Base-by-base conservation (phyloP, 2,888 invertebrate genomes). In the Eubasilissa splendida region DNA sequence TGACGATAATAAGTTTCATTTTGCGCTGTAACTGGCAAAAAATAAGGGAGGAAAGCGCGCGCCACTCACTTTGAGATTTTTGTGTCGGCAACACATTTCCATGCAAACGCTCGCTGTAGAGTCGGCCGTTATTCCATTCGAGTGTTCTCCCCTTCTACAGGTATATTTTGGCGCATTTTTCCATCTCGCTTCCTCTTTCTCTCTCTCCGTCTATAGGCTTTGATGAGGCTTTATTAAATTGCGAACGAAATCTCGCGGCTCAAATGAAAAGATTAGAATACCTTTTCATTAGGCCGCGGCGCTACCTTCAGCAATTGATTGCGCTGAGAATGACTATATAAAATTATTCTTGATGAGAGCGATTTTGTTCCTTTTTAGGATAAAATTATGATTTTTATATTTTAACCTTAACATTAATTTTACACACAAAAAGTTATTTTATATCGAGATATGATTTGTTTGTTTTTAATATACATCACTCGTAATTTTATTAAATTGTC, bases 1-100 rank as follows among this genome's bases (percentile, higher is more conserved):
- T 71, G 78, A 63, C 63, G 73, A 78, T 78, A 71, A 78, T 78
- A 78, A 78, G 71, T 78, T 78, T 78, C 78, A 73, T 71, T 78
- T 53, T 60, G 53, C 54, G 59, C 68, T 52, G 77, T 77, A 59
- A 70, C 68, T 70, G 68, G 59, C 58, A 68, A 59, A 77, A 77
- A 77, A 54, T 68, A 56, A 68, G 52, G 56, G 56, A 42, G 54
- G 56, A 56, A 54, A 76, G 54, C 33, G 50, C n/a, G 53, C 53
- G 22, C 54, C 31, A 71, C 71, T 71, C 54, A 56, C 71, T 54
- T 71, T 53, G 71, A 11, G 54, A 71, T 71, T 54, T 58, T 71
- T 71, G 71, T 71, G 22, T 54, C 5, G 71, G 54, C 71, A 56
- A 54, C 71, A 71, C 71, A 71, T 71, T 71, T 71, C 71, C 54